These are phyloP conservation scores for Atherix ibis DNA, from an alignment of 2,888 invertebrate genomes.

Conservation along the genomic window DNA sequence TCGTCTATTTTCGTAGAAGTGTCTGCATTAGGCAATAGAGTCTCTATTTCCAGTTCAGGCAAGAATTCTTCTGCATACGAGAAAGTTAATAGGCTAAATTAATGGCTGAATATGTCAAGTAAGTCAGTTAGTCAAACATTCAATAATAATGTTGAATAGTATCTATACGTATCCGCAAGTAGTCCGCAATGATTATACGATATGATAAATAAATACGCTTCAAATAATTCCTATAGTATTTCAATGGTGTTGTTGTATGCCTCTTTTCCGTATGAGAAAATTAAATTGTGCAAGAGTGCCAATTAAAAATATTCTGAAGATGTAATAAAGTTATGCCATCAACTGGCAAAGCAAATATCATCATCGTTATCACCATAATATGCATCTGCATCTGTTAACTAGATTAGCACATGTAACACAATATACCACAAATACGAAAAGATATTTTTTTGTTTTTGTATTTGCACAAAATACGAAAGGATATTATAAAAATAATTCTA, in stretches of 20 bases:
- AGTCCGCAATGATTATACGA: slow-evolving; percentile 1
- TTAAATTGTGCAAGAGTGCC: slow-evolving; percentile 5
- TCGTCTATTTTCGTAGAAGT: slow-evolving; percentile 6
- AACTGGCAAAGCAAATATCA: no score
- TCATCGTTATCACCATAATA: no score
- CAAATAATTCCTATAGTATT: slow-evolving; percentile 6
- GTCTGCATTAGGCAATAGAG: slow-evolving; percentile 1
- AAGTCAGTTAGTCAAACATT: slow-evolving; percentile 8
- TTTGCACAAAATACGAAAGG: no score
- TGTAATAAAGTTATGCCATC: no score
- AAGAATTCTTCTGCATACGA: slow-evolving; percentile 1
- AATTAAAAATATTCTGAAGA: slow-evolving; percentile 8
- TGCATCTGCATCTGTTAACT: no score
- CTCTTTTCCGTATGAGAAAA: slow-evolving; percentile 3
- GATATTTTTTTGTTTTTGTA: no score
- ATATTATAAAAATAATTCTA: no score
- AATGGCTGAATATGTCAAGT: slow-evolving; percentile 6
- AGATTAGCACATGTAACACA: no score
- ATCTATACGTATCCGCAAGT: no score
- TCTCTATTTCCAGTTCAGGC: slow-evolving; percentile 1
- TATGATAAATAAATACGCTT: no score
- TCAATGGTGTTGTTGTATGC: slow-evolving; percentile 4
- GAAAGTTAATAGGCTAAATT: not conserved
- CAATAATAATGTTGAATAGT: slow-evolving; percentile 5
- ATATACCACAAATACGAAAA: no score